Conservation (phyloP, 2,113 vertebrate genomes). For the Lasiurus borealis region DNA sequence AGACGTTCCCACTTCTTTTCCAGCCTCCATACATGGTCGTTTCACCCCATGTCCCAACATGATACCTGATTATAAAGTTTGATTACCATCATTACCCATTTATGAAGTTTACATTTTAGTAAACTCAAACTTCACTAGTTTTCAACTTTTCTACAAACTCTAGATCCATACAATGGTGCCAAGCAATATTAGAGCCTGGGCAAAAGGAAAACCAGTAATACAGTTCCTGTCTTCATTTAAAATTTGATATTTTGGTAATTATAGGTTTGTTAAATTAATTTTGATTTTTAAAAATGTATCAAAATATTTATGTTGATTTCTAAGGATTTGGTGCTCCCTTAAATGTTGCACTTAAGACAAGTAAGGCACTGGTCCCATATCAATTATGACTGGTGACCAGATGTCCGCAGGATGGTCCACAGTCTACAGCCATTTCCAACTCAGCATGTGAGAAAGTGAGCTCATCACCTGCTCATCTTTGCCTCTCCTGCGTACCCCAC, state of each 20-base stretch:
- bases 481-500: accelerated
- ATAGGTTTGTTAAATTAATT: background rate
- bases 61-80: background rate
- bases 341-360: background rate
- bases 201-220: slow-evolving; percentile 42
- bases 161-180: background rate
- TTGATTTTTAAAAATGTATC: background rate
- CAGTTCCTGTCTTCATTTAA: slow-evolving; percentile 31
- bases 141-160: slow-evolving; percentile 43
- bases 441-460: background rate
- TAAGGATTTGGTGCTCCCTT: background rate
- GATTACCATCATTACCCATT: background rate
- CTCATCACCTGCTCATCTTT: background rate
- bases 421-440: background rate
- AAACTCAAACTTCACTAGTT: slow-evolving; percentile 13
- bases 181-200: background rate
- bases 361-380: background rate
- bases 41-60: background rate
- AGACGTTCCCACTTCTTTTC: background rate
- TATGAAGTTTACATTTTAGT: background rate
- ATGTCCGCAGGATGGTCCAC: background rate
- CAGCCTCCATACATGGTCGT: background rate
- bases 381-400: background rate
- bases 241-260: slow-evolving; percentile 26
- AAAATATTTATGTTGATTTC: slow-evolving; percentile 22